Evolutionary conservation across 1,140 invertebrate species (phyloP).

Genomic region (Theocolax elegans): DNA sequence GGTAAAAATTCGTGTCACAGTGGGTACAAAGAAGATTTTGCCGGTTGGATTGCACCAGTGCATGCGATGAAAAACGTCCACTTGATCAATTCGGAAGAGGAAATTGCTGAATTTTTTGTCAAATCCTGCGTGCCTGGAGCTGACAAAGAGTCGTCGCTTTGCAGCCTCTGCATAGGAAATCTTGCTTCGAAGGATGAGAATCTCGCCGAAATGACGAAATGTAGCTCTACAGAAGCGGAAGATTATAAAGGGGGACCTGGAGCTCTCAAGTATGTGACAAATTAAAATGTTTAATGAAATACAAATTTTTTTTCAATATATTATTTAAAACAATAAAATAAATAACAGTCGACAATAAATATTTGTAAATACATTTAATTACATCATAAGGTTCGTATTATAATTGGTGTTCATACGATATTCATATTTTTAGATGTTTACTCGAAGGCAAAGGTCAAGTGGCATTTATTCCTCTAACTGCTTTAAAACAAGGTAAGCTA

Average conservation of each 20-base stretch:
- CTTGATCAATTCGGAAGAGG: constrained; percentile 63
- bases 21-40: constrained; percentile 57
- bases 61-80: constrained; percentile 62
- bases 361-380: too few relatives aligned
- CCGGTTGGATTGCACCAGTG: constrained; percentile 70
- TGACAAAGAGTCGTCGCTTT: constrained; percentile 55
- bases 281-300: not conserved
- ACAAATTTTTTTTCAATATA: not conserved
- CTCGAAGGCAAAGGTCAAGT: constrained; percentile 72
- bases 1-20: constrained; percentile 72
- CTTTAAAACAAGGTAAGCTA: constrained; percentile 47
- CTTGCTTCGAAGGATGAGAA: constrained; percentile 54
- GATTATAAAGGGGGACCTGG: constrained; percentile 66
- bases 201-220: constrained; percentile 55
- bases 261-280: constrained; percentile 73
- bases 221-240: constrained; percentile 59
- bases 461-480: constrained; percentile 68
- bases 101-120: constrained; percentile 67
- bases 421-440: constrained; percentile 70
- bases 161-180: constrained; percentile 63
- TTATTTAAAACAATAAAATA: too few relatives aligned
- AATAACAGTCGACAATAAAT: too few relatives aligned
- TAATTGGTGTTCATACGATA: not conserved
- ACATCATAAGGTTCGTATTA: too few relatives aligned
- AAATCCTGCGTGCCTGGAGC: constrained; percentile 64